A percentile compares a stretch with the other conserved stretches of the same genome.
Conservation (phyloP, 2,797 vertebrate species). For the Podargus strigoides region DNA sequence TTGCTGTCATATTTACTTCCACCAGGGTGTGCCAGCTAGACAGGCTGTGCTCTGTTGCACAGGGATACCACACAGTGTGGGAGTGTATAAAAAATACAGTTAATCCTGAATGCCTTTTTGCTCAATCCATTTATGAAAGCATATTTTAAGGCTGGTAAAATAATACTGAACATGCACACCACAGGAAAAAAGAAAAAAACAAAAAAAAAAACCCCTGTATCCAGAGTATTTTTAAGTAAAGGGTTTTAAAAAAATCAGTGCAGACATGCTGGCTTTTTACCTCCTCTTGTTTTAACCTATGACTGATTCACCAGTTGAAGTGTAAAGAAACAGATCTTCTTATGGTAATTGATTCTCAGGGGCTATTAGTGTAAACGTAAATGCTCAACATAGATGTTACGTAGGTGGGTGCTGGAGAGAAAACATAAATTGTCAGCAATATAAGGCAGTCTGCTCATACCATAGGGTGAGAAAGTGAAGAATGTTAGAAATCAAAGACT, state of each 20-base stretch:
- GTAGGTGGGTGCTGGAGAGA: conserved; percentile 42
- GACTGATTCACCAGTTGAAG: conserved; percentile 65
- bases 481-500: conserved; percentile 13
- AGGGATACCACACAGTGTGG: neutral
- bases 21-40: conserved; percentile 52
- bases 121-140: conserved; percentile 16
- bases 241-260: conserved; percentile 32
- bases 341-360: conserved; percentile 52
- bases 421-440: conserved; percentile 45
- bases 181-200: conserved; percentile 1
- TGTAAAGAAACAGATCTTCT: conserved; percentile 59
- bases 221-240: conserved; percentile 59
- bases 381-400: conserved; percentile 55
- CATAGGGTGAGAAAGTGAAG: neutral
- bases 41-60: neutral
- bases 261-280: conserved; percentile 58
- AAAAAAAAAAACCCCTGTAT: too few relatives aligned
- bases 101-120: neutral
- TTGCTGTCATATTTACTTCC: conserved; percentile 32
- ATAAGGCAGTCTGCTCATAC: conserved; percentile 38
- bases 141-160: conserved; percentile 23
- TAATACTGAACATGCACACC: neutral
- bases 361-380: conserved; percentile 57
- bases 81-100: neutral
- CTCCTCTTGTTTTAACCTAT: conserved; percentile 59